Base-by-base conservation (phyloP, 1,140 invertebrate genomes). In the Atta colombica region DNA sequence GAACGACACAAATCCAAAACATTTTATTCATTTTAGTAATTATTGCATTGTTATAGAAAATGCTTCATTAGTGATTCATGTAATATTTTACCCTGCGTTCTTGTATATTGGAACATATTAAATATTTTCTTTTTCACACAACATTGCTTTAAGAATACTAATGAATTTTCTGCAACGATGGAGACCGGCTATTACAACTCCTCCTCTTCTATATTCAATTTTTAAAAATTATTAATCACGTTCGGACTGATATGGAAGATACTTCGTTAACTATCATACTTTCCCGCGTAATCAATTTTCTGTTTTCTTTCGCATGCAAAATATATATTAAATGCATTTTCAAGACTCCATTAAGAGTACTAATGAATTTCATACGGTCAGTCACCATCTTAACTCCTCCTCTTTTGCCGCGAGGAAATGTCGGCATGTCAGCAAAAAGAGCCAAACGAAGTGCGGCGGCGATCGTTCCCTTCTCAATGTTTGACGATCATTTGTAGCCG, bases 401-500 rank as follows among this genome's bases (percentile, higher is more conserved):
- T 49, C 69, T 63, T 61, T 25, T 21, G 71, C 31, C 58, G 71
- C 25, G 31, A 45, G 14, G 68, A 72, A 61, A 21, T n/a, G 39
- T 51, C n/a, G 8, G n/a, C 18, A 49, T n/a, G 45, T 81, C 65
- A n/a, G 39, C 75, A n/a, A 80, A 66, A 84, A 58, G 55, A 31
- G 12, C 14, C 66, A 45, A 12, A 31, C 60, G 55, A 72, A 25
- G 72, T 49, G 60, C 31, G 31, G 51, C 45, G 49, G 74, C 55
- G 16, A 55, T 60, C 55, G 68, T 21, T 71, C 65, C 68, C 35
- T 55, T 31, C 68, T 18, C 28, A 69, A 58, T 61, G 66, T 89
- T 89, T 82, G 84, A 66, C 35, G 31, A 84, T 63, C 78, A 78
- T 87, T 90, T 80, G 89, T 77, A 89, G 5, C 77, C 51, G 78